Conservation (phyloP, 2,113 vertebrate species). For the Motacilla tschutschensis region DNA sequence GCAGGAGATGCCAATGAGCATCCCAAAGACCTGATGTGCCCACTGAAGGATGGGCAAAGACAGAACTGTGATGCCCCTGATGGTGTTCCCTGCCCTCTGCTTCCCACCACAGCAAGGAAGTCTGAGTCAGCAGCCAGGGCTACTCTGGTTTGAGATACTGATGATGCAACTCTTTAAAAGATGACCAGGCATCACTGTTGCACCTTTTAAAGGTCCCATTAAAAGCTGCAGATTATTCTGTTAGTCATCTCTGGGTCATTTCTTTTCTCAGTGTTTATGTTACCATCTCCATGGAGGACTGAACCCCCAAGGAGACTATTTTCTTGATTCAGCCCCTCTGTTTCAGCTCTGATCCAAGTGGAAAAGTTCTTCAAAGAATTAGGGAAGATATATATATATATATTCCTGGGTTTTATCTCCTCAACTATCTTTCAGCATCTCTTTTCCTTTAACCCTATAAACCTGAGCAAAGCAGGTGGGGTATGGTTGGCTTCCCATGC, state of each 20-base stretch:
- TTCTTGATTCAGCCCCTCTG: neutral
- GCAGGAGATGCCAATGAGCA: neutral
- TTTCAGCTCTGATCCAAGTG: neutral
- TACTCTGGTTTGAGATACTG: neutral
- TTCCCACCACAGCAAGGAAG: neutral
- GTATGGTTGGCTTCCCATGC: neutral
- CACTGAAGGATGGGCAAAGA: neutral
- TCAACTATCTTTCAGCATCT: neutral
- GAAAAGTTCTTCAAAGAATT: neutral
- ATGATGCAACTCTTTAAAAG: neutral
- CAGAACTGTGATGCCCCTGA: neutral
- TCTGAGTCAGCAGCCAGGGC: neutral
- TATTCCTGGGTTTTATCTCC: neutral
- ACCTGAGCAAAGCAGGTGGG: neutral
- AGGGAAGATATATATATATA: neutral
- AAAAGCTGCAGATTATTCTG: neutral
- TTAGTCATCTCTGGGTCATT: neutral
- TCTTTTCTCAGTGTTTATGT: neutral
- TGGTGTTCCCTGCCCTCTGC: neutral
- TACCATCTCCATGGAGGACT: accelerated
- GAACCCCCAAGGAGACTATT: neutral
- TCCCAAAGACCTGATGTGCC: neutral
- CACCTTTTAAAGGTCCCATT: neutral
- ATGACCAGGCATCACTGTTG: neutral
- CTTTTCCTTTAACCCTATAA: neutral